Percentiles rank a stretch among this genome's conserved stretches.
Conservation (phyloP, 2,797 vertebrate genomes). For the Pteropus rufus region DNA sequence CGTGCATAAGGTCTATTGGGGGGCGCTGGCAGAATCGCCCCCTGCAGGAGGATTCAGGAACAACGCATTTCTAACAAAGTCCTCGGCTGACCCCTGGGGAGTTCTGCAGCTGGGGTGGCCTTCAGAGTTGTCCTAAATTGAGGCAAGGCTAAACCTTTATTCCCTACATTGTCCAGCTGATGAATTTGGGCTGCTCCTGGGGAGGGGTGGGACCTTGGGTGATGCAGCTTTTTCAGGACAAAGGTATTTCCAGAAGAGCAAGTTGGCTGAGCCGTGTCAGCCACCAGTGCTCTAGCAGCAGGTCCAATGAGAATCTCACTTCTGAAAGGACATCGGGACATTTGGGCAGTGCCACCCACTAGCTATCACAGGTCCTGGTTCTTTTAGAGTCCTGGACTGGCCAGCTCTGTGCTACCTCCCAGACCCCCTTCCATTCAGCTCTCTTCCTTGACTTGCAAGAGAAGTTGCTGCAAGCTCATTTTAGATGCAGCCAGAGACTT, state of each 20-base stretch:
- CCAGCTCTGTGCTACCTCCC: neutral
- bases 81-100: neutral
- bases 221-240: neutral
- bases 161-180: neutral
- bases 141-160: neutral
- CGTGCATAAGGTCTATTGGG: neutral
- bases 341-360: neutral
- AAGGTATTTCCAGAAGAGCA: neutral
- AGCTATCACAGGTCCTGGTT: neutral
- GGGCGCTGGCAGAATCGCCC: neutral
- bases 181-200: neutral
- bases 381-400: neutral
- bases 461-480: neutral
- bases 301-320: neutral
- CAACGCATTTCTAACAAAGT: rapidly evolving
- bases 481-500: neutral
- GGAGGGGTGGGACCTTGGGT: neutral
- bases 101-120: neutral
- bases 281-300: neutral
- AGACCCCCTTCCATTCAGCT: neutral
- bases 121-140: neutral
- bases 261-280: neutral
- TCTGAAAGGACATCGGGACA: neutral
- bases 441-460: neutral
- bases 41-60: rapidly evolving